A percentile compares a stretch with the other conserved stretches of the same genome.
Evolutionary conservation across 2,888 invertebrate genomes (phyloP).

Genomic region (Cordylochernes scorpioides): DNA sequence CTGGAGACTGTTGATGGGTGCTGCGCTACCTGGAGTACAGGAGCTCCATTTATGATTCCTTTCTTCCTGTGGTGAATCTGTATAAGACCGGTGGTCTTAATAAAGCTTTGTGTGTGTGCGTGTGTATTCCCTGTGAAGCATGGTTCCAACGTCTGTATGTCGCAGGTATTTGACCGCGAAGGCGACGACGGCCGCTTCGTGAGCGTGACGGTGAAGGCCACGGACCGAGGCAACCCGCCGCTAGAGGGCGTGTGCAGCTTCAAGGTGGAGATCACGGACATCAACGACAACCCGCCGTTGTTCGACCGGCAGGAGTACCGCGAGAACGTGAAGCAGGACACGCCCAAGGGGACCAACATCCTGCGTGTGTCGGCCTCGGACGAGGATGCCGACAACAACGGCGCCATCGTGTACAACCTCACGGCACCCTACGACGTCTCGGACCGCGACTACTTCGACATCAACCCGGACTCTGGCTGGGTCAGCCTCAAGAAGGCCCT

Average conservation of each 20-base stretch:
- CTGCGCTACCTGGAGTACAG: no score
- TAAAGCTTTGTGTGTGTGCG: no score
- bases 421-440: constrained; percentile 64
- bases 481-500: constrained; percentile 78
- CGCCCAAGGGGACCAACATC: constrained; percentile 78
- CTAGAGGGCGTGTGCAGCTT: constrained; percentile 94
- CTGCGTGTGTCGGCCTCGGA: constrained; percentile 80
- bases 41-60: no score
- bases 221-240: constrained; percentile 92
- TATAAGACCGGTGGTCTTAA: no score
- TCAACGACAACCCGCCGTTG: constrained; percentile 83
- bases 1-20: no score
- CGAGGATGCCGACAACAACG: constrained; percentile 88
- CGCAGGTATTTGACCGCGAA: constrained; percentile 67
- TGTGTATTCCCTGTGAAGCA: no score
- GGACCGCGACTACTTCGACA: constrained; percentile 79
- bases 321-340: constrained; percentile 86
- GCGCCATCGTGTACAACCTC: constrained; percentile 69
- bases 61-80: no score
- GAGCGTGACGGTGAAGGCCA: constrained; percentile 85
- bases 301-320: constrained; percentile 92
- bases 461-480: constrained; percentile 90
- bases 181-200: constrained; percentile 89
- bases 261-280: constrained; percentile 86
- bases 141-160: no score